Evolutionary conservation across 2,888 invertebrate species (phyloP).

Genomic region (Thalpophila matura): DNA sequence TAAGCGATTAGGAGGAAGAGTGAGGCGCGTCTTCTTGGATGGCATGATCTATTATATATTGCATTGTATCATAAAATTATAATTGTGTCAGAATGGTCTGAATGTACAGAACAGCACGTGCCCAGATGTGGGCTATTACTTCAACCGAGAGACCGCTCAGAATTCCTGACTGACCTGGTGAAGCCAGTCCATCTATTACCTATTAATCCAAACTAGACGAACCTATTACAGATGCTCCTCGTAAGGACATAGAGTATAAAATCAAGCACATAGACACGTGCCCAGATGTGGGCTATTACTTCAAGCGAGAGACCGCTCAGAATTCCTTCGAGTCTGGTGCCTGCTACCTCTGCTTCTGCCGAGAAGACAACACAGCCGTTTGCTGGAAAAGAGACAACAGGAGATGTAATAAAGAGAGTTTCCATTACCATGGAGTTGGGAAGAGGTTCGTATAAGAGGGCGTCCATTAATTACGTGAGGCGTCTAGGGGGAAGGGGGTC

Average conservation of each 20-base stretch:
- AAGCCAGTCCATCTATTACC: constrained; percentile 3
- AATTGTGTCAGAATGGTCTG: no score
- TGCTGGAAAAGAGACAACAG: constrained; percentile 76
- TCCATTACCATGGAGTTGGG: constrained; percentile 62
- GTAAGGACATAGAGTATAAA: constrained; percentile 59
- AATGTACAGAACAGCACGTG: no score
- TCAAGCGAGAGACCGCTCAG: constrained; percentile 62
- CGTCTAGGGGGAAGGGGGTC: no score
- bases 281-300: constrained; percentile 77
- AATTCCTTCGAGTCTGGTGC: constrained; percentile 63
- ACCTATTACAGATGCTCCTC: constrained; percentile 62
- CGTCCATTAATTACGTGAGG: no score
- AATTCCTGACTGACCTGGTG: no score
- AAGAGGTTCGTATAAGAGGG: constrained; percentile 70
- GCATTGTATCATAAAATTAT: no score
- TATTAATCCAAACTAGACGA: constrained; percentile 58
- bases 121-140: no score
- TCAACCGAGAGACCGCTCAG: no score
- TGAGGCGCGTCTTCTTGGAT: no score
- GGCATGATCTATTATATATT: no score
- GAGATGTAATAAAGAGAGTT: constrained; percentile 71
- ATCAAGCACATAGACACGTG: constrained; percentile 68
- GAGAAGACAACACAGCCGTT: constrained; percentile 67
- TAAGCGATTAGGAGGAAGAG: no score
- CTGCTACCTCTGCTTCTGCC: constrained; percentile 82